Conservation (phyloP, 2,888 invertebrate genomes). For the Megastigmus dorsalis region DNA sequence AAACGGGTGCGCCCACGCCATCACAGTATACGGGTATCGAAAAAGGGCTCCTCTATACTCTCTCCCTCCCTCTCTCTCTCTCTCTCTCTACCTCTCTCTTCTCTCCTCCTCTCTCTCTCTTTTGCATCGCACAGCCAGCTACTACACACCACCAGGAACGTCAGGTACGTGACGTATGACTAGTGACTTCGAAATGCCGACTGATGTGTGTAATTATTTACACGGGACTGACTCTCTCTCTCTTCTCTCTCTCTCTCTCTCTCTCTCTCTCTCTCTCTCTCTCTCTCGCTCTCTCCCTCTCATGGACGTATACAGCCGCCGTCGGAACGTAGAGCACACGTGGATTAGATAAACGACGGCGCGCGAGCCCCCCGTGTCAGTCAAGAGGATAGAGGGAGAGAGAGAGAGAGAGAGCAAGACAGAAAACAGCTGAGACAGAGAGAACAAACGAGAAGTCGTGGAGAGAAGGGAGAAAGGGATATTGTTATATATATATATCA, state of each 20-base stretch:
- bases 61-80: no score
- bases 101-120: no score
- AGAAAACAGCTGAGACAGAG: no score
- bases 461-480: neutral
- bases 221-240: conserved; percentile 48
- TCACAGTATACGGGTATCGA: neutral
- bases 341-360: conserved; percentile 64
- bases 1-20: conserved; percentile 17
- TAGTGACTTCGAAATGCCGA: conserved; percentile 53
- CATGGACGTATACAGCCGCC: neutral
- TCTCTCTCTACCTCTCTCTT: no score
- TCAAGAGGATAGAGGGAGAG: conserved; percentile 23
- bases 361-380: conserved; percentile 49
- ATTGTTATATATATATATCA: neutral
- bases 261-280: neutral
- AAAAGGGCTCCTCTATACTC: neutral
- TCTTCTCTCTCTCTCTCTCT: conserved; percentile 14
- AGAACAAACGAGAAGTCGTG: neutral
- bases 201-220: conserved; percentile 55
- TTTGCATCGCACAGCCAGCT: no score
- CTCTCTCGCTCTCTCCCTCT: neutral
- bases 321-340: conserved; percentile 45
- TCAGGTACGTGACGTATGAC: conserved; percentile 54
- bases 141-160: conserved; percentile 7
- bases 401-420: neutral